Evolutionary conservation across 2,888 invertebrate species (phyloP).

Genomic region (Aphidius colemani): DNA sequence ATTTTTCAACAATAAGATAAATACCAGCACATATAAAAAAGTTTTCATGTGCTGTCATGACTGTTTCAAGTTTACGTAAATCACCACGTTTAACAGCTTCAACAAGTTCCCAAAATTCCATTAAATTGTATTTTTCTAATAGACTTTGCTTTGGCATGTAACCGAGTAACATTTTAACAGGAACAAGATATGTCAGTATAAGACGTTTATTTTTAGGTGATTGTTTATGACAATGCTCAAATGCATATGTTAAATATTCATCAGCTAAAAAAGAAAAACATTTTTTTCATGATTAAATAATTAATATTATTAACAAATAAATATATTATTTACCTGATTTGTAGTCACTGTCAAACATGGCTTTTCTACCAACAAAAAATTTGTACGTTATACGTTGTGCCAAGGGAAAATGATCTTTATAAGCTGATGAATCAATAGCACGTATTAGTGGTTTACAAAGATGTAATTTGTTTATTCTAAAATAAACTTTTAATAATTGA

Average conservation of each 20-base stretch:
- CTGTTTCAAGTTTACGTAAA: slow-evolving; percentile 78
- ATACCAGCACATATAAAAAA: slow-evolving; percentile 98
- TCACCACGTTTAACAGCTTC: slow-evolving; percentile 90
- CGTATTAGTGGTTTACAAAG: slow-evolving; percentile 92
- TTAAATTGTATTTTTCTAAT: slow-evolving; percentile 85
- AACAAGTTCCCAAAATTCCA: slow-evolving; percentile 89
- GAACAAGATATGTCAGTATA: slow-evolving; percentile 92
- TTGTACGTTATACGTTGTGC: slow-evolving; percentile 96
- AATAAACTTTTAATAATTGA: slow-evolving; percentile 96
- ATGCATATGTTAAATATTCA: slow-evolving; percentile 89
- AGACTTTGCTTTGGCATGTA: slow-evolving; percentile 86
- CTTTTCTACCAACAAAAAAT: slow-evolving; percentile 95
- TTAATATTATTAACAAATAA: neutral
- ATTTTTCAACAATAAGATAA: slow-evolving; percentile 93
- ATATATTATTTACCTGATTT: slow-evolving; percentile 65
- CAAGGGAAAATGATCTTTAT: slow-evolving; percentile 86
- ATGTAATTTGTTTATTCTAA: slow-evolving; percentile 87
- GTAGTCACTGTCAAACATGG: slow-evolving; percentile 98
- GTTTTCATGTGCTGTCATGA: slow-evolving; percentile 83
- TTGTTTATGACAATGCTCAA: slow-evolving; percentile 82
- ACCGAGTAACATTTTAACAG: slow-evolving; percentile 96
- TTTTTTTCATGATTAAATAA: slow-evolving; percentile 15
- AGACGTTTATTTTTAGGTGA: slow-evolving; percentile 86
- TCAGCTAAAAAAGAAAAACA: slow-evolving; percentile 70
- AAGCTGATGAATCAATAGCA: slow-evolving; percentile 91